Conservation (phyloP, 2,113 vertebrate species). For the Sturnus vulgaris region DNA sequence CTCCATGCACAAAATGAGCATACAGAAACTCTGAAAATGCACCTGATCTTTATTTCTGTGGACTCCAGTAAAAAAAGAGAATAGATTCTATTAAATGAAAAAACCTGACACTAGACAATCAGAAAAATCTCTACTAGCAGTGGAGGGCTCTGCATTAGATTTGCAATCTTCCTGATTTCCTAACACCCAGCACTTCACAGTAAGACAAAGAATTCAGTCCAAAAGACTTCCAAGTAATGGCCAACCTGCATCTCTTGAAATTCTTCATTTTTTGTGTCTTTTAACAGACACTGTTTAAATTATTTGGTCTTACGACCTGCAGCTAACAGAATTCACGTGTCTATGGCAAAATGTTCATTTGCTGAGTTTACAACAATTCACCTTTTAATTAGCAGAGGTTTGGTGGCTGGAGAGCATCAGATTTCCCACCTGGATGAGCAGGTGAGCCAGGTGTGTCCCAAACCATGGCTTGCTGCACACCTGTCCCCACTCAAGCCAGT, state of each 20-base stretch:
- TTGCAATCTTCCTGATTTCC: neutral
- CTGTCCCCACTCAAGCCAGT: accelerated
- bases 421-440: neutral
- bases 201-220: neutral
- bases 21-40: neutral
- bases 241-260: neutral
- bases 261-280: neutral
- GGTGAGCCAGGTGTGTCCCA: neutral
- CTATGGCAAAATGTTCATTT: neutral
- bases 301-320: neutral
- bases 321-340: neutral
- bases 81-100: neutral
- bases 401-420: neutral
- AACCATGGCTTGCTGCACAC: neutral
- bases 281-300: neutral
- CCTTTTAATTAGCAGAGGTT: neutral
- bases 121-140: neutral
- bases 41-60: neutral
- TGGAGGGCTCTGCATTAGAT: neutral
- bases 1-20: neutral
- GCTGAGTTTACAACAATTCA: neutral
- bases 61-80: neutral
- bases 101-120: neutral
- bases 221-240: neutral
- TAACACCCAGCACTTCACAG: neutral